A percentile compares a stretch with the other conserved stretches of the same genome.
These are phyloP conservation scores for Heliconius himera DNA, from an alignment of 1,140 invertebrate species.

Conservation along the genomic window DNA sequence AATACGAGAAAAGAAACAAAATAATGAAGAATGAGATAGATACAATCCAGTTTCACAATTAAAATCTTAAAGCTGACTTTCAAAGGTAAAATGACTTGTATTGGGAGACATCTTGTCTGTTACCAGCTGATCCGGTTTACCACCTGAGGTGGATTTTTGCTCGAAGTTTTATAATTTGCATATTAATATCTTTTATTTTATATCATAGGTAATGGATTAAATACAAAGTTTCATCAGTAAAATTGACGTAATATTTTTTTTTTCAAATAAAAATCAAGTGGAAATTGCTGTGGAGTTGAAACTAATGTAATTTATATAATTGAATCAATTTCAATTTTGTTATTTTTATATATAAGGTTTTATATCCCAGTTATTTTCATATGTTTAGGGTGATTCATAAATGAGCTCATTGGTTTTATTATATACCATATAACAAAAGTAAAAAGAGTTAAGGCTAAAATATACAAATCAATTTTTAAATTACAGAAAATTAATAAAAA, in stretches of 20 bases:
- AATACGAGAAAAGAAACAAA: constrained; percentile 1
- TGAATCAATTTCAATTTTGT: neutral
- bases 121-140: constrained; percentile 72
- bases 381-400: neutral
- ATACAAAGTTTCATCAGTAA: constrained; percentile 37
- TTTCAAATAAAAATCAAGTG: constrained; percentile 4
- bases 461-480: neutral
- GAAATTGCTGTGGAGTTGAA: neutral
- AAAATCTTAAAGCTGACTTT: constrained; percentile 20
- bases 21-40: constrained; percentile 1
- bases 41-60: constrained; percentile 21
- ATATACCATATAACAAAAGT: neutral
- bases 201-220: constrained; percentile 44
- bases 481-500: neutral
- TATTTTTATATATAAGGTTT: neutral
- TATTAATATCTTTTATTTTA: constrained; percentile 73
- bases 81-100: constrained; percentile 38
- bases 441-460: neutral
- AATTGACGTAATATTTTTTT: constrained; percentile 30
- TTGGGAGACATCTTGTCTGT: constrained; percentile 73
- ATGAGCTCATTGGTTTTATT: neutral
- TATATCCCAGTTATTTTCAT: neutral
- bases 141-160: constrained; percentile 72
- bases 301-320: neutral
- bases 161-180: constrained; percentile 63